phyloP scores from a whole-genome alignment of 1,140 invertebrate species.

The Lerema accius region DNA sequence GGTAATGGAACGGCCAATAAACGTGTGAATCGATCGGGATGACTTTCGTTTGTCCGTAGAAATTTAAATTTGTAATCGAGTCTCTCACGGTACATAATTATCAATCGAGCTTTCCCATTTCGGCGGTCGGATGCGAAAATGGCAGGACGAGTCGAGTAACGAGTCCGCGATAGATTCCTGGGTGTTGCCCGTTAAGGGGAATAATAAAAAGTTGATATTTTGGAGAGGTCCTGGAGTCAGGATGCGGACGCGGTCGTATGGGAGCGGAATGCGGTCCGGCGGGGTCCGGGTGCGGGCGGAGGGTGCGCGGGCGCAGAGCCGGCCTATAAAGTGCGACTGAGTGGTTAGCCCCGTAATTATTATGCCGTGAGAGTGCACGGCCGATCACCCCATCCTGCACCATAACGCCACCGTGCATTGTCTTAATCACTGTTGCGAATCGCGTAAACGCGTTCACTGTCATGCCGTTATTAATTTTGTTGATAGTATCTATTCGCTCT shows the following conservation, averaged over 20 bases:
- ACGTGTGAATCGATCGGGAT: slow-evolving; percentile 66
- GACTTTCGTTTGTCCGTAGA: slow-evolving; percentile 41
- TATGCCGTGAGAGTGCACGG: slow-evolving; percentile 66
- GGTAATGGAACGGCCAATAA: slow-evolving; percentile 76
- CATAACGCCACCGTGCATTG: slow-evolving; percentile 57
- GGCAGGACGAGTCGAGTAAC: background rate
- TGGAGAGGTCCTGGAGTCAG: slow-evolving; percentile 65
- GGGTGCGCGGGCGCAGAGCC: slow-evolving; percentile 44
- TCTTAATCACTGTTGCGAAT: slow-evolving; percentile 57
- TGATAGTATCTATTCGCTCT: background rate
- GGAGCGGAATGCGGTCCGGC: slow-evolving; percentile 80
- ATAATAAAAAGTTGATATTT: slow-evolving; percentile 74
- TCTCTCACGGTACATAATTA: slow-evolving; percentile 22
- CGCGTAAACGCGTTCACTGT: slow-evolving; percentile 37
- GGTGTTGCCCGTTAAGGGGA: slow-evolving; percentile 46
- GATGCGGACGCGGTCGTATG: slow-evolving; percentile 72
- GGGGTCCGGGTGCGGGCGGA: slow-evolving; percentile 37
- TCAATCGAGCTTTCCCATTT: slow-evolving; percentile 13
- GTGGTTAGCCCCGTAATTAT: slow-evolving; percentile 68
- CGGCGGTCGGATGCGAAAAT: slow-evolving; percentile 7
- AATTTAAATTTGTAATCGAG: slow-evolving; percentile 19
- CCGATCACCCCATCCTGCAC: slow-evolving; percentile 62
- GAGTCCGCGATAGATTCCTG: slow-evolving; percentile 28
- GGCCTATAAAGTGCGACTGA: slow-evolving; percentile 66
- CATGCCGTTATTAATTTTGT: slow-evolving; percentile 3